These are phyloP conservation scores for Eretmocerus hayati DNA, from an alignment of 2,888 invertebrate species.

Conservation along the genomic window DNA sequence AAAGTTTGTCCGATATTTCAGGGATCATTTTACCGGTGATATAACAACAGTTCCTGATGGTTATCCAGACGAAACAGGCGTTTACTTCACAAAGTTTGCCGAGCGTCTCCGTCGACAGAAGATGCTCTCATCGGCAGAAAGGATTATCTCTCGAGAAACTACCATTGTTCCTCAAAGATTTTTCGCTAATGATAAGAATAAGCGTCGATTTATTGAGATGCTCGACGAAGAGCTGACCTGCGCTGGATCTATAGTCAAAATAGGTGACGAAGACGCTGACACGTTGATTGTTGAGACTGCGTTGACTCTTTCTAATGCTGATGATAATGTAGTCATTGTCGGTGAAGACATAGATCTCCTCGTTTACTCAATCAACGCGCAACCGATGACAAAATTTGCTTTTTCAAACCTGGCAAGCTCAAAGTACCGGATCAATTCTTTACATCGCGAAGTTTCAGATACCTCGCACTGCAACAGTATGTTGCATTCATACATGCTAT, in stretches of 20 bases:
- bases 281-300: conserved; percentile 13
- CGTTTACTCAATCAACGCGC: conserved; percentile 21
- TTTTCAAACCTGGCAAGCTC: conserved; percentile 1
- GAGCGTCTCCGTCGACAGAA: conserved; percentile 26
- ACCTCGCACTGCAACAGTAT: conserved; percentile 6
- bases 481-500: conserved; percentile 25
- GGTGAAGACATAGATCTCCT: conserved; percentile 29
- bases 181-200: conserved; percentile 19
- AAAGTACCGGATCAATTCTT: conserved; percentile 2
- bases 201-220: neutral
- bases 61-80: conserved; percentile 12
- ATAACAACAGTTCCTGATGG: conserved; percentile 16
- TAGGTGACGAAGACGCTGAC: conserved; percentile 15
- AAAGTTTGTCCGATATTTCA: conserved; percentile 27
- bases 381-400: neutral
- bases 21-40: conserved; percentile 10
- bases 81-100: conserved; percentile 24
- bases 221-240: neutral
- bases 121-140: conserved; percentile 17
- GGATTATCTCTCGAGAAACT: conserved; percentile 22
- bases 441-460: conserved; percentile 4
- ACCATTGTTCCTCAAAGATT: conserved; percentile 25
- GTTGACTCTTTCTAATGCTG: neutral
- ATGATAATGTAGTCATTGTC: conserved; percentile 18
- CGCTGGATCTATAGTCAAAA: conserved; percentile 20